A percentile compares a stretch with the other conserved stretches of the same genome.
These are phyloP conservation scores for Rugalucina vietnamica DNA, from an alignment of 2,888 invertebrate genomes.

Conservation along the genomic window DNA sequence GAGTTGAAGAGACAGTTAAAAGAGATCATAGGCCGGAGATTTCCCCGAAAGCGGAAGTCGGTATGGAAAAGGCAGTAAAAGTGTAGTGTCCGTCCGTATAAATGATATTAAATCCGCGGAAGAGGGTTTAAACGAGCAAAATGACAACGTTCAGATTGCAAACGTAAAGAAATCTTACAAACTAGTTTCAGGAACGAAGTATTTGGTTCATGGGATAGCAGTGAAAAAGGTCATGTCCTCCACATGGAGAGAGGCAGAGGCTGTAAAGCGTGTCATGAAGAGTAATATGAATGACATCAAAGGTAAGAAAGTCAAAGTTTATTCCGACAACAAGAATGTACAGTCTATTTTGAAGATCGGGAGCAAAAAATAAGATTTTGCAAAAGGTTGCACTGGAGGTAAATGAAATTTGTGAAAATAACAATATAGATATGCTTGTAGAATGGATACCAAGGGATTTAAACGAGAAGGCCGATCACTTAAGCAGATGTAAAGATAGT, in stretches of 20 bases:
- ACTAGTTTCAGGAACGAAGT: too few relatives aligned
- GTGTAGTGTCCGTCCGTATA: too few relatives aligned
- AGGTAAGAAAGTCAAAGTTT: slow-evolving; percentile 6
- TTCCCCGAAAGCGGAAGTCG: too few relatives aligned
- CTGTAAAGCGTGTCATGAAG: slow-evolving; percentile 6
- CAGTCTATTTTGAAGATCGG: background rate
- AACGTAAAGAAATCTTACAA: too few relatives aligned
- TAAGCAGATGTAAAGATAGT: slow-evolving; percentile 4
- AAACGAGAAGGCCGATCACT: background rate
- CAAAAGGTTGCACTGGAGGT: background rate
- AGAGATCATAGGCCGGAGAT: too few relatives aligned
- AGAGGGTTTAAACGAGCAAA: too few relatives aligned
- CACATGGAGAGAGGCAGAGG: slow-evolving; percentile 34
- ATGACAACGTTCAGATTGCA: too few relatives aligned
- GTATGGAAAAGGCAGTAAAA: too few relatives aligned
- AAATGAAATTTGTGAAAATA: background rate
- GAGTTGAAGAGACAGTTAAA: too few relatives aligned
- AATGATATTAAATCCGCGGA: too few relatives aligned
- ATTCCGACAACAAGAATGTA: slow-evolving; percentile 19
- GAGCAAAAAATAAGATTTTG: background rate
- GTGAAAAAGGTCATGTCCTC: background rate
- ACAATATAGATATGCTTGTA: background rate
- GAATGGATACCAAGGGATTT: slow-evolving; percentile 18
- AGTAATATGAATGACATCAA: background rate
- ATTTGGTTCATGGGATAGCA: slow-evolving; percentile 8